These are phyloP conservation scores for Thumatha senex DNA, from an alignment of 2,888 invertebrate species.

Conservation along the genomic window DNA sequence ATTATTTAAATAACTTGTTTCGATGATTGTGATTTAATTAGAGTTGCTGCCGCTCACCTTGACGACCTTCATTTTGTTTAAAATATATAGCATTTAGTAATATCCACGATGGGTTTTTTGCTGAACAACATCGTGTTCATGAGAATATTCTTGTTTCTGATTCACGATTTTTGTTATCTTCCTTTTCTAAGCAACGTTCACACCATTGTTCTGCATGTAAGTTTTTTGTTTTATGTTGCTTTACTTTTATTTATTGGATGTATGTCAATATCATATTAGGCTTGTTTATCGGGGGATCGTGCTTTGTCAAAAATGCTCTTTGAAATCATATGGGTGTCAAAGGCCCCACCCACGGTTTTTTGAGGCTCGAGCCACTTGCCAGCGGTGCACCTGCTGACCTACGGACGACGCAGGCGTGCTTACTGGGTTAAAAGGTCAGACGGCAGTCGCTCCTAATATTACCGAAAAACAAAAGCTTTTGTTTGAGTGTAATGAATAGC, in stretches of 20 bases:
- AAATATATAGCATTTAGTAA: neutral
- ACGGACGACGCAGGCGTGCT: too few relatives aligned
- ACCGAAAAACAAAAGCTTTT: too few relatives aligned
- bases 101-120: neutral
- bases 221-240: neutral
- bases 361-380: too few relatives aligned
- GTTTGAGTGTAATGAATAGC: too few relatives aligned
- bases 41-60: neutral
- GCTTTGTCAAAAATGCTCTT: neutral
- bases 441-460: too few relatives aligned
- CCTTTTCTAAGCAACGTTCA: neutral
- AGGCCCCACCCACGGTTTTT: too few relatives aligned
- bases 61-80: conserved; percentile 2
- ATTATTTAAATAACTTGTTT: neutral
- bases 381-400: too few relatives aligned
- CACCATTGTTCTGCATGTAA: neutral
- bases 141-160: neutral
- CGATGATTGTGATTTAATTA: conserved; percentile 4
- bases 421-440: too few relatives aligned
- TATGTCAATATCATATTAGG: neutral
- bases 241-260: neutral
- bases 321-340: too few relatives aligned
- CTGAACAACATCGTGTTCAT: neutral
- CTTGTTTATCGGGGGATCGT: too few relatives aligned
- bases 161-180: neutral